Evolutionary conservation across 35 echinoderm and acorn worm genomes (phyloP), one percentile per base, ranked within the genome.

Genomic region (Ophioderma brevispina): DNA sequence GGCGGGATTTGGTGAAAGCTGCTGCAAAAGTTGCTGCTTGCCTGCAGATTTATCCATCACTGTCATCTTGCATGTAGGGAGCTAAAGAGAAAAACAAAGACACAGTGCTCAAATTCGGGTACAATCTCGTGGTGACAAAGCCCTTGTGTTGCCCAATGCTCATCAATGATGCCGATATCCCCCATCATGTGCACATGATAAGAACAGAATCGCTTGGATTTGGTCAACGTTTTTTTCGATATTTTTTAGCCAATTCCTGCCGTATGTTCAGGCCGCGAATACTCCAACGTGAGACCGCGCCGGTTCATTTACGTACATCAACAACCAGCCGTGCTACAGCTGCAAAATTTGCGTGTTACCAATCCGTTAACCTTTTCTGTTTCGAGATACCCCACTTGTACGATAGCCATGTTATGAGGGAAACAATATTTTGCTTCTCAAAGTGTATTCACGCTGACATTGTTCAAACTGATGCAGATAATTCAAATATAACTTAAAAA

Each of bases 11-110:
- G 95, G 95, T 31, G 95, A 97, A 28, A 97, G 86, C 92, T 97
- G 95, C 92, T 97, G 95, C 84, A 94, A 70, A 70, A 70, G 75
- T 85, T 94, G 95, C 92, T 90, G 92, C 89, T 97, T 97, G 79
- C 92, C 92, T 88, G 95, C 89, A 97, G n/a, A n/a, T 94, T 97
- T 97, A 19, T 97, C 95, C 87, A 94, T 50, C 83, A 97, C 80
- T 94, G 86, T 97, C 95, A 97, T 97, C 95, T 97, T 97, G 95
- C 95, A n/a, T n/a, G 75, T 92, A 94, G 84, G 50, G 92, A 76
- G 92, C 86, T 63, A 92, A 85, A 75, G 95, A 89, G 77, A 92
- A 97, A 94, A 94, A 97, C 92, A 97, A 97, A 92, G 95, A 97
- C 87, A 91, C 89, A 84, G 81, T 97, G 76, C 89, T 88, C 39